Conservation (phyloP, 2,113 vertebrate species). For the Lampris megalopsis region DNA sequence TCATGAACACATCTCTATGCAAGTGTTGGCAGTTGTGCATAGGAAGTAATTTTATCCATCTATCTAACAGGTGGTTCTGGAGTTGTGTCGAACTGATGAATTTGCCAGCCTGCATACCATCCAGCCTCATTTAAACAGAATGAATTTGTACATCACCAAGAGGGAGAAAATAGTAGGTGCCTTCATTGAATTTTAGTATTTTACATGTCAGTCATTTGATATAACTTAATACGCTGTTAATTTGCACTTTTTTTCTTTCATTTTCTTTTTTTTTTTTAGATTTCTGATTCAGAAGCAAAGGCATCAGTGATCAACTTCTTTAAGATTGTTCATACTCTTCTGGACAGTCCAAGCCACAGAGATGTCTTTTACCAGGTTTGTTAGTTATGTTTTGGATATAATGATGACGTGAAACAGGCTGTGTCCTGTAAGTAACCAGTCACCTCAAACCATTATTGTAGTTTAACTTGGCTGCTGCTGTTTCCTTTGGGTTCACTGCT, state of each 20-base stretch:
- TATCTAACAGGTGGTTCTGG: slow-evolving; percentile 57
- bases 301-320: slow-evolving; percentile 32
- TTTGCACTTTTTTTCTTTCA: slow-evolving; percentile 5
- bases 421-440: not conserved
- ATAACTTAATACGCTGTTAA: not conserved
- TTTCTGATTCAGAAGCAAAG: slow-evolving; percentile 20
- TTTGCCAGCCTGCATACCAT: slow-evolving; percentile 30
- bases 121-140: slow-evolving; percentile 44
- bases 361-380: slow-evolving; percentile 53
- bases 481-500: no score
- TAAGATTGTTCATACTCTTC: slow-evolving; percentile 39
- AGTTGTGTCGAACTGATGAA: slow-evolving; percentile 40
- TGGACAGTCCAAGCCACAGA: slow-evolving; percentile 34
- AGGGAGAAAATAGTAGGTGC: slow-evolving; percentile 21
- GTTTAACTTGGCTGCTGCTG: no score
- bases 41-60: not conserved
- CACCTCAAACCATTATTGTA: no score
- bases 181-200: not conserved
- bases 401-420: not conserved
- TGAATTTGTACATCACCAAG: slow-evolving; percentile 29
- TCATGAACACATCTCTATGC: not conserved
- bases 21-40: not conserved
- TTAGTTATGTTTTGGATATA: not conserved
- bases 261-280: slow-evolving; percentile 1
- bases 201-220: not conserved